Evolutionary conservation across 2,113 vertebrate genomes (phyloP), one percentile per base, ranked within the genome.

Genomic region (Pygoscelis antarcticus): DNA sequence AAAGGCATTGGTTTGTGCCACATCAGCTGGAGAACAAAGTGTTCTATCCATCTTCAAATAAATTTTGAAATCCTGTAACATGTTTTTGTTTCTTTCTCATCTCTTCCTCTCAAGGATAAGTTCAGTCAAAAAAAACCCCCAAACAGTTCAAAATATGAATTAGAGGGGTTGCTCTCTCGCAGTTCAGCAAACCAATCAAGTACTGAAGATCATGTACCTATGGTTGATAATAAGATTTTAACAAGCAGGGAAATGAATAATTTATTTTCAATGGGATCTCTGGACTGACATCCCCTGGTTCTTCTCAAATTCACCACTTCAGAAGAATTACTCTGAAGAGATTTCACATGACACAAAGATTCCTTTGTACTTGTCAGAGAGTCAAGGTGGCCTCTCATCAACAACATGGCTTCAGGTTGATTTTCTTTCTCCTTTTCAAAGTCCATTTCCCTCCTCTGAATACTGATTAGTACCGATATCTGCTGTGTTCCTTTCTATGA

Each of bases 341-440:
- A 89, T 95, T 95, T 89, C 76, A 89, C 58, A 78, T 72, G 81
- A 87, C 87, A 92, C 26, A 82, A 38, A 65, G 38, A 65, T 83
- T 85, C 44, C 51, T 97, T 92, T 95, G 83, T 91, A 84, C 94
- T 97, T 96, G 91, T 94, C 96, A 94, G 80, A 80, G 44, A 95
- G 76, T 55, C 94, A 96, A 94, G 85, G 95, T 91, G 89, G 97
- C 76, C 83, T 94, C 88, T 91, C 82, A 94, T 96, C 93, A 96
- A 62, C 86, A 91, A 66, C 55, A 90, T 84, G 85, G 87, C 76
- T 95, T 87, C 72, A 79, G 88, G 91, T 78, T 81, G 87, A 81
- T 93, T 94, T 95, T 84, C 49, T 57, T 64, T 75, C 69, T 87
- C 61, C 64, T 86, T 93, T 93, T 94, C 80, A 76, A 46, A 89